phyloP scores from a whole-genome alignment of 2,888 invertebrate species.

The Electrophaes corylata region DNA sequence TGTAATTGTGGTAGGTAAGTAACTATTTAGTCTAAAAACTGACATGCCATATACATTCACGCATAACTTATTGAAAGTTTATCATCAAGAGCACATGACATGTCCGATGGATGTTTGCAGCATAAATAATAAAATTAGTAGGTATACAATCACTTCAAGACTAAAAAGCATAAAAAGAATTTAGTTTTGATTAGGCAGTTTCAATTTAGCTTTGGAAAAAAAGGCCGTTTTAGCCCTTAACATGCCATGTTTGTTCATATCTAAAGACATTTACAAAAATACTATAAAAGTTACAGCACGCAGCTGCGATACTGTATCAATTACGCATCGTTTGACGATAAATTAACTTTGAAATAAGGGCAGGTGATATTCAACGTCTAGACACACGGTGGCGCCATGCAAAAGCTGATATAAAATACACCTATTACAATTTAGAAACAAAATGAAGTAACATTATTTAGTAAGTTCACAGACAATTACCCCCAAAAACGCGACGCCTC shows the following conservation, averaged over 20 bases:
- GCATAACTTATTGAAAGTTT: constrained; percentile 33
- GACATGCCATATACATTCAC: constrained; percentile 11
- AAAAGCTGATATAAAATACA: constrained; percentile 46
- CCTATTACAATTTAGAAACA: constrained; percentile 31
- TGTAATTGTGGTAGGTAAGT: not conserved
- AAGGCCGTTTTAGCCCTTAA: not conserved
- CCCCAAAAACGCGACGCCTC: constrained; percentile 50
- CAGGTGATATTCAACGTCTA: constrained; percentile 47
- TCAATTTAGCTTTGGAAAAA: not conserved
- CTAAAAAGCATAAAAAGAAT: no score
- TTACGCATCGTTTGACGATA: constrained; percentile 48
- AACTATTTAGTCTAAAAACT: constrained; percentile 7
- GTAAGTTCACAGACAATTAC: constrained; percentile 69
- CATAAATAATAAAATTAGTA: constrained; percentile 2
- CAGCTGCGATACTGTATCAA: constrained; percentile 47
- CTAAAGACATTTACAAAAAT: constrained; percentile 23
- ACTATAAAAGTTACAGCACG: constrained; percentile 26
- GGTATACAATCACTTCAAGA: no score
- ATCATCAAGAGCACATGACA: constrained; percentile 31
- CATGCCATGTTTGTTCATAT: constrained; percentile 10
- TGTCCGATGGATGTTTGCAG: constrained; percentile 26
- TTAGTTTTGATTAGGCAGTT: not conserved
- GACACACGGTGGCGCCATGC: constrained; percentile 51
- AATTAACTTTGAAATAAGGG: constrained; percentile 45
- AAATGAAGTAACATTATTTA: constrained; percentile 26